Conservation (phyloP, 2,113 vertebrate species). For the Crypturellus undulatus region DNA sequence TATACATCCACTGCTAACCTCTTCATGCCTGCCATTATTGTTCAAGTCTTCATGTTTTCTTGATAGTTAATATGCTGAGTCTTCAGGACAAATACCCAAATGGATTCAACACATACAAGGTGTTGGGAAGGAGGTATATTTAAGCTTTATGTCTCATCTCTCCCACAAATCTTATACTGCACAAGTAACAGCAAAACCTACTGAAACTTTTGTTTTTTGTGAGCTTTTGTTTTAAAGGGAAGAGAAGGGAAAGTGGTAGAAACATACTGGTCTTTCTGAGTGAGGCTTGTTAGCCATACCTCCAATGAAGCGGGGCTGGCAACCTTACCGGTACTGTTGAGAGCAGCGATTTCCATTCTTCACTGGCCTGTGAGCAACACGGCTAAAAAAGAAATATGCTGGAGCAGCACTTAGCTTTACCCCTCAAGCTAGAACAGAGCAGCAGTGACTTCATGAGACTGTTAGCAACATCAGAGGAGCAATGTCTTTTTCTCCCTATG, state of each 20-base stretch:
- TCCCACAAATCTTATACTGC: not conserved
- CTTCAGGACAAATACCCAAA: not conserved
- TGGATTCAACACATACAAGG: not conserved
- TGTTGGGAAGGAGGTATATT: not conserved
- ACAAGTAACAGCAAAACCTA: not conserved
- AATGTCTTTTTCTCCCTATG: not conserved
- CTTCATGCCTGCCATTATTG: not conserved
- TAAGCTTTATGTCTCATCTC: not conserved
- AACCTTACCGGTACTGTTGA: not conserved
- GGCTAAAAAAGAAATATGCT: not conserved
- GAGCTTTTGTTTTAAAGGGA: not conserved
- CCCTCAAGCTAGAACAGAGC: not conserved
- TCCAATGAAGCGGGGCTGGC: not conserved
- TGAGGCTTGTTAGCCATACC: not conserved
- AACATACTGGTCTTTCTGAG: not conserved
- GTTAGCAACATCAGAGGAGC: not conserved
- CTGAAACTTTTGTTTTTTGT: not conserved
- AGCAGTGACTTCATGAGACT: not conserved
- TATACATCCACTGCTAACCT: not conserved
- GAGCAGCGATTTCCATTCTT: not conserved
- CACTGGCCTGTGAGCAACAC: not conserved
- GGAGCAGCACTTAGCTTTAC: not conserved
- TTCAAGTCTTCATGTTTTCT: not conserved
- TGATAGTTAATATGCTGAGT: not conserved
- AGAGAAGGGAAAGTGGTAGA: not conserved